These are phyloP conservation scores for Carcinoscorpius rotundicauda DNA, from an alignment of 1,140 invertebrate genomes.

Conservation along the genomic window DNA sequence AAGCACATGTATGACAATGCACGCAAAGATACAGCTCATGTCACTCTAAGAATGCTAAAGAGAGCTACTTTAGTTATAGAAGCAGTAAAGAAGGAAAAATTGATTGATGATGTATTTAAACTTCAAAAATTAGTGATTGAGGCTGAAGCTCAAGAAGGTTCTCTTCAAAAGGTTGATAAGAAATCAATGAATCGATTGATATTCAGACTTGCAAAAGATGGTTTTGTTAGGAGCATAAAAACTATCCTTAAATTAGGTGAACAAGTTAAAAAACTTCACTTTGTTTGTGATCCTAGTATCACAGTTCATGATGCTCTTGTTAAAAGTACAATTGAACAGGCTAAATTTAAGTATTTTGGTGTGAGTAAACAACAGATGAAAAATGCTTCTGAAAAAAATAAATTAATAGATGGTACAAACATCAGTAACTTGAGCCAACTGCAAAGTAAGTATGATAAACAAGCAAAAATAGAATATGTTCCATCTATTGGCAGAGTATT, in stretches of 20 bases:
- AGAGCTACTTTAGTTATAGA: slow-evolving; percentile 48
- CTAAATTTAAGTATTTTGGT: slow-evolving; percentile 45
- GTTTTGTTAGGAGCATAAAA: slow-evolving; percentile 46
- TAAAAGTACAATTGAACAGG: slow-evolving; percentile 45
- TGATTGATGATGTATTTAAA: slow-evolving; percentile 43
- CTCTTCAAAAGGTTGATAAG: slow-evolving; percentile 43
- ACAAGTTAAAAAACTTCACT: slow-evolving; percentile 37
- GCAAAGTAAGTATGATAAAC: background rate
- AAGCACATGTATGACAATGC: slow-evolving; percentile 27
- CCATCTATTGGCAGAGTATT: slow-evolving; percentile 29
- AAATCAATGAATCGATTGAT: slow-evolving; percentile 47
- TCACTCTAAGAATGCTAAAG: slow-evolving; percentile 33
- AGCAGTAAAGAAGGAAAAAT: slow-evolving; percentile 41
- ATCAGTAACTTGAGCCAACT: slow-evolving; percentile 1
- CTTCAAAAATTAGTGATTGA: slow-evolving; percentile 42
- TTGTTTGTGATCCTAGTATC: slow-evolving; percentile 45
- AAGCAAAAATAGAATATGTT: slow-evolving; percentile 10
- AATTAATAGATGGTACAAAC: slow-evolving; percentile 3
- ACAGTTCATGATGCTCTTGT: slow-evolving; percentile 40
- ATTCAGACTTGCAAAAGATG: slow-evolving; percentile 41
- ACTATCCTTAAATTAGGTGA: slow-evolving; percentile 39
- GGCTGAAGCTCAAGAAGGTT: slow-evolving; percentile 41
- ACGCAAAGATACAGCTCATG: slow-evolving; percentile 25
- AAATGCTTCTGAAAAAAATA: slow-evolving; percentile 1
- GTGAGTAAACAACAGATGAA: slow-evolving; percentile 4